Percentiles rank a stretch among this genome's conserved stretches.
These are phyloP conservation scores for Tenualosa thibaudeaui DNA, from an alignment of 2,797 vertebrate species.

Conservation along the genomic window DNA sequence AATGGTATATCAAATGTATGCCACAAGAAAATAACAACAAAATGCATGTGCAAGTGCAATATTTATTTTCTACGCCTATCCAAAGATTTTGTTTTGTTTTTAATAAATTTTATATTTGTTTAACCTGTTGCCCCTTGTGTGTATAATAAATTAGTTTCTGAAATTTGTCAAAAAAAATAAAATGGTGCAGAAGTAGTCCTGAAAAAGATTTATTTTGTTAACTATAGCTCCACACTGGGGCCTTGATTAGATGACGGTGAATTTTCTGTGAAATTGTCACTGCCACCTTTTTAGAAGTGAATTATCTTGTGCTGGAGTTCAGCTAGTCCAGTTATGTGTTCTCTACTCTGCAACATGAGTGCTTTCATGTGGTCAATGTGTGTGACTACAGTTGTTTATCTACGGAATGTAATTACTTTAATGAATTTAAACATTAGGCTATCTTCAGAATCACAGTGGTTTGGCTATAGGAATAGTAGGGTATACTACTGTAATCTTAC, in stretches of 20 bases:
- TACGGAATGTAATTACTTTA: background rate
- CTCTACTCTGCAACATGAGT: background rate
- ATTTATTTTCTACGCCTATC: background rate
- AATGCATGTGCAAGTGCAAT: conserved; percentile 13
- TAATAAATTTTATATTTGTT: background rate
- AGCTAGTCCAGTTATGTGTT: too few relatives aligned
- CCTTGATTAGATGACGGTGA: background rate
- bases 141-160: background rate
- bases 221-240: conserved; percentile 15
- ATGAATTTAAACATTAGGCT: background rate
- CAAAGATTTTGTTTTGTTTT: background rate
- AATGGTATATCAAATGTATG: background rate
- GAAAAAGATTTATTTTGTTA: background rate
- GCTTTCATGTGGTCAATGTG: background rate
- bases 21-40: background rate
- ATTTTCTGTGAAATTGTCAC: background rate
- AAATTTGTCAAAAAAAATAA: background rate
- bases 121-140: background rate
- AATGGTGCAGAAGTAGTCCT: background rate
- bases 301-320: background rate
- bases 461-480: background rate
- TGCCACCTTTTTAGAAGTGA: background rate
- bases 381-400: background rate
- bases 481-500: background rate
- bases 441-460: background rate